Percentiles rank a stretch among this genome's conserved stretches.
These are phyloP conservation scores for Poeciliopsis gracilis DNA, from an alignment of 2,797 vertebrate species.

Conservation along the genomic window DNA sequence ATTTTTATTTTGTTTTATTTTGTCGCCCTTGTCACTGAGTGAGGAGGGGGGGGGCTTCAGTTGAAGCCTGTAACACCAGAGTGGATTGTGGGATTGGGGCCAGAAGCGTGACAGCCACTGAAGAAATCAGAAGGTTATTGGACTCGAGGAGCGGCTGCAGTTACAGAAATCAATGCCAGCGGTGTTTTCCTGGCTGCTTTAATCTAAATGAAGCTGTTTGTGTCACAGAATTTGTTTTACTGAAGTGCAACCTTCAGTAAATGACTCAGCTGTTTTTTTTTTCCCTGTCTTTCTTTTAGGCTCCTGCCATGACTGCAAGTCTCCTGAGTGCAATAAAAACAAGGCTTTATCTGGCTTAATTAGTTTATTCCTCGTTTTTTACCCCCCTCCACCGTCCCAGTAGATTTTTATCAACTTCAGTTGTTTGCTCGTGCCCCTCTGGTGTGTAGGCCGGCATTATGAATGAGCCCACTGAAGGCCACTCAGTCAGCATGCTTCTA, in stretches of 20 bases:
- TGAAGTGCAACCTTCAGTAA: constrained; percentile 18
- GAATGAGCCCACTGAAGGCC: constrained; percentile 72
- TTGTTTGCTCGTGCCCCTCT: constrained; percentile 46
- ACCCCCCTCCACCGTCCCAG: constrained; percentile 18
- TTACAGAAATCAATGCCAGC: constrained; percentile 14
- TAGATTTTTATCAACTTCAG: constrained; percentile 66
- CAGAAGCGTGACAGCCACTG: constrained; percentile 27
- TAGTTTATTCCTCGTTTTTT: constrained; percentile 71
- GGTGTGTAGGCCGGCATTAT: constrained; percentile 47
- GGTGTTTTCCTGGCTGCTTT: constrained; percentile 7
- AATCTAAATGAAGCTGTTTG: constrained; percentile 15
- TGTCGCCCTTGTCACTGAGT: constrained; percentile 5
- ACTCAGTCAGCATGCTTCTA: constrained; percentile 51
- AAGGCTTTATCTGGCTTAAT: constrained; percentile 74
- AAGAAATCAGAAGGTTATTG: constrained; percentile 45
- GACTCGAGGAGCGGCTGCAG: constrained; percentile 17
- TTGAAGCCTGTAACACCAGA: constrained; percentile 61
- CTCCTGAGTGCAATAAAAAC: constrained; percentile 68
- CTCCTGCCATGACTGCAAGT: constrained; percentile 40
- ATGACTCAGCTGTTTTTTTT: constrained; percentile 24
- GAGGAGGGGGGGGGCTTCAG: constrained; percentile 56
- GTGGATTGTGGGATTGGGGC: constrained; percentile 53
- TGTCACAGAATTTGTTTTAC: constrained; percentile 16
- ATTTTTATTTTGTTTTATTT: constrained; percentile 14
- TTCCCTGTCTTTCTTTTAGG: neutral